Percentiles rank a stretch among this genome's conserved stretches.
phyloP scores from a whole-genome alignment of 2,113 vertebrate species.

The Ceratotherium simum region DNA sequence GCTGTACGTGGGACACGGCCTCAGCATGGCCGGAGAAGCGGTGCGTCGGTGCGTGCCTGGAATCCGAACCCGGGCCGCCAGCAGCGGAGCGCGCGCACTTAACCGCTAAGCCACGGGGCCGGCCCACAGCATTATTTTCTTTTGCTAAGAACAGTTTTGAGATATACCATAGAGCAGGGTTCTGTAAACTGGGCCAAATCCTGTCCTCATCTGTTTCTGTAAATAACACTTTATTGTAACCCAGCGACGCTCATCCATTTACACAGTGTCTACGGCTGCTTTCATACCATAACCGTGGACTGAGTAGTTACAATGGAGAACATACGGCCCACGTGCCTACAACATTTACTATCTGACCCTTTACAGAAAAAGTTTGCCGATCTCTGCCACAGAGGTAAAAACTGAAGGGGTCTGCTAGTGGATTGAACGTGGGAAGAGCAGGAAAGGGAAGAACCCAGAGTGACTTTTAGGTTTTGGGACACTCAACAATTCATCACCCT shows the following conservation, averaged over 20 bases:
- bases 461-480: not conserved
- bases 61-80: no score
- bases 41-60: no score
- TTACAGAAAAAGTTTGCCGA: not conserved
- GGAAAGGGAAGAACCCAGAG: not conserved
- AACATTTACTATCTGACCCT: not conserved
- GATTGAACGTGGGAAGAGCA: not conserved
- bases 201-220: not conserved
- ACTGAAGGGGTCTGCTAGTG: not conserved
- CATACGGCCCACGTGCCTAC: not conserved
- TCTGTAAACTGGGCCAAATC: not conserved
- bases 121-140: not conserved
- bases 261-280: not conserved
- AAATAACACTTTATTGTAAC: constrained; percentile 16
- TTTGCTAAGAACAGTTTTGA: not conserved
- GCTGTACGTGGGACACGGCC: no score
- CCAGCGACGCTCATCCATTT: not conserved
- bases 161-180: not conserved
- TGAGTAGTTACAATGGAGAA: not conserved
- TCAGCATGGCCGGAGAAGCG: no score
- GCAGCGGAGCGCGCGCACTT: no score
- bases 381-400: not conserved
- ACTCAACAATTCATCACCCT: not conserved
- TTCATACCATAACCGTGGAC: not conserved
- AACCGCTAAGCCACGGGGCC: no score